A percentile compares a stretch with the other conserved stretches of the same genome.
phyloP scores from a whole-genome alignment of 2,888 invertebrate species.

The Mythimna lalbum region DNA sequence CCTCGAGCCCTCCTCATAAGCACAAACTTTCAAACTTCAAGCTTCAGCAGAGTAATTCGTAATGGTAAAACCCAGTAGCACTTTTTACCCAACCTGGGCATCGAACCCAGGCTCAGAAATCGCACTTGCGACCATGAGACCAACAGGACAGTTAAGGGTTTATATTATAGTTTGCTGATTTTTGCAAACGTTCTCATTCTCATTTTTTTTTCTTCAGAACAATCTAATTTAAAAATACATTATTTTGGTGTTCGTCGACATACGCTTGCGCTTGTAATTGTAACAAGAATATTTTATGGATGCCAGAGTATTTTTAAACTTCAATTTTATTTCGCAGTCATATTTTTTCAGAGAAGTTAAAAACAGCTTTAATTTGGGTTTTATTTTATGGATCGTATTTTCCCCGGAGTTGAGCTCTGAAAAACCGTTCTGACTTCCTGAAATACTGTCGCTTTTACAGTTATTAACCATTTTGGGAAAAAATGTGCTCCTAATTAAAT shows the following conservation, averaged over 20 bases:
- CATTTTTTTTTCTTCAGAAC: background rate
- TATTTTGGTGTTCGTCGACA: background rate
- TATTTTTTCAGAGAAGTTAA: conserved; percentile 28
- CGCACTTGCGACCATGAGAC: too few relatives aligned
- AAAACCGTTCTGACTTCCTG: conserved; percentile 26
- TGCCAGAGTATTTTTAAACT: conserved; percentile 7
- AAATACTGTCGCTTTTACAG: conserved; percentile 25
- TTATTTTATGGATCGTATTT: conserved; percentile 43
- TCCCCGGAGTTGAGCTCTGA: conserved; percentile 22
- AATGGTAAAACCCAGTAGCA: too few relatives aligned
- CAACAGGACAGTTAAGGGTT: background rate
- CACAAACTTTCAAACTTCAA: background rate
- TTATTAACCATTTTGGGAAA: conserved; percentile 1
- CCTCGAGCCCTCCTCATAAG: too few relatives aligned
- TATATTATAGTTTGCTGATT: background rate
- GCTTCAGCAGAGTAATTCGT: too few relatives aligned
- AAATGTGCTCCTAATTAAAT: background rate
- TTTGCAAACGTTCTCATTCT: background rate
- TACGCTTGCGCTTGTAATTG: background rate
- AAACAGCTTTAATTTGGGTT: conserved; percentile 50
- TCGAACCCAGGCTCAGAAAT: too few relatives aligned
- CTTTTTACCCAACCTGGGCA: too few relatives aligned
- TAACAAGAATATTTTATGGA: conserved; percentile 5
- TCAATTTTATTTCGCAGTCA: conserved; percentile 25
- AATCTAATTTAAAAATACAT: too few relatives aligned